Percentiles rank a stretch among this genome's conserved stretches.
Conservation (phyloP, 2,113 vertebrate genomes). For the Hystrix brachyura region DNA sequence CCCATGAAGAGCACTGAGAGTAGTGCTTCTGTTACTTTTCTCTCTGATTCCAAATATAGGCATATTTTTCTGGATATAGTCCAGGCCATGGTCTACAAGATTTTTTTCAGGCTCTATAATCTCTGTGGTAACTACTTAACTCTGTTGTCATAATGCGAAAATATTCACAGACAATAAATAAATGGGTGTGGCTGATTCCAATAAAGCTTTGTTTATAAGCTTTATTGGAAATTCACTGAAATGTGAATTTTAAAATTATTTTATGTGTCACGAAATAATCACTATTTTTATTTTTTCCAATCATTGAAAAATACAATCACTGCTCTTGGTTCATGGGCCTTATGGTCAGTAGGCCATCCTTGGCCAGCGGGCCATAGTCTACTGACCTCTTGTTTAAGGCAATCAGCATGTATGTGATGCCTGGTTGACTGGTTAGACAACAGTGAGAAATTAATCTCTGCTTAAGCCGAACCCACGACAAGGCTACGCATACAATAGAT, state of each 20-base stretch:
- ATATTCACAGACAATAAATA: not conserved
- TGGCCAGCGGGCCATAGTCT: not conserved
- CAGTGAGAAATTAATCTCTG: constrained; percentile 45
- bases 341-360: not conserved
- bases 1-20: not conserved
- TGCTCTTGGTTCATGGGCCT: not conserved
- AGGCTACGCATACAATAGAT: not conserved
- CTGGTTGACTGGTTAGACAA: not conserved
- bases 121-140: not conserved
- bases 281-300: not conserved
- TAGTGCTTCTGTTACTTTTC: not conserved
- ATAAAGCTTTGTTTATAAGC: not conserved
- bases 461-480: constrained; percentile 13
- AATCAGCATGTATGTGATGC: constrained; percentile 1
- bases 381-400: not conserved
- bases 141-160: not conserved
- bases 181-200: not conserved
- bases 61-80: not conserved
- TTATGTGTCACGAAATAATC: not conserved
- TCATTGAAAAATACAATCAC: not conserved
- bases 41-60: not conserved
- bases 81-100: not conserved
- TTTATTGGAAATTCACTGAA: not conserved
- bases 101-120: not conserved
- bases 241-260: constrained; percentile 28